Base-by-base conservation (phyloP, 1,140 invertebrate species). In the Parapsyche elsis region DNA sequence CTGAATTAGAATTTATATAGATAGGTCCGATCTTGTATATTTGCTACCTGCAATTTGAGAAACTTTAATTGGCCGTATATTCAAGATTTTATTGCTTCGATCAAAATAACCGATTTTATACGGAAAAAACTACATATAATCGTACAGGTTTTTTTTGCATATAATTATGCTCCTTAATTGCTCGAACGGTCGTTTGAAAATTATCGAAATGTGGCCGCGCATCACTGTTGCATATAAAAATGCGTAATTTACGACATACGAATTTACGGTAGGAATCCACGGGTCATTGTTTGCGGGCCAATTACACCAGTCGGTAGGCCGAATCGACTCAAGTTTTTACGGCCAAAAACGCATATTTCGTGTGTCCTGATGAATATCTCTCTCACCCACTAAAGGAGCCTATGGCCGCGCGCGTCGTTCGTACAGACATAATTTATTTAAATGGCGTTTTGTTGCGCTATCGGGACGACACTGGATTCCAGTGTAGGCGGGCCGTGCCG, bases 301-400 rank as follows among this genome's bases (percentile, higher is more conserved):
- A 38, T 38, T 38, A 38, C 30, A 38, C 30, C 30, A 7, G 30
- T 38, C 64, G 64, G 24, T 19, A 70, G 14, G 10, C 53, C 10
- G 45, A 76, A 81, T 81, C 79, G 70, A 79, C 81, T 79, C 76
- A 79, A 76, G 49, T 73, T 82, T 82, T 80, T 82, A 80, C 73
- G 78, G 59, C 49, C 16, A 70, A 80, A 64, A 74, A 38, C 67
- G 38, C 77, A 75, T 19, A 59, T 61, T 76, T 75, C 61, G 71
- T 71, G 57, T 77, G 19, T n/a, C 67, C 78, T 64, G 81, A 82
- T 82, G 73, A 78, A 82, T 80, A 80, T 82, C 81, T 46, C 49
- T 49, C 57, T 38, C 30, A 38, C 30, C 30, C 30, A 38, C 30
- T 38, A 38, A 38, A 38, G 30, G 30, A 38, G 30, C 30, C 30